Evolutionary conservation across 2,797 vertebrate genomes (phyloP), one percentile per base, ranked within the genome.

Genomic region (Ateles fusciceps): DNA sequence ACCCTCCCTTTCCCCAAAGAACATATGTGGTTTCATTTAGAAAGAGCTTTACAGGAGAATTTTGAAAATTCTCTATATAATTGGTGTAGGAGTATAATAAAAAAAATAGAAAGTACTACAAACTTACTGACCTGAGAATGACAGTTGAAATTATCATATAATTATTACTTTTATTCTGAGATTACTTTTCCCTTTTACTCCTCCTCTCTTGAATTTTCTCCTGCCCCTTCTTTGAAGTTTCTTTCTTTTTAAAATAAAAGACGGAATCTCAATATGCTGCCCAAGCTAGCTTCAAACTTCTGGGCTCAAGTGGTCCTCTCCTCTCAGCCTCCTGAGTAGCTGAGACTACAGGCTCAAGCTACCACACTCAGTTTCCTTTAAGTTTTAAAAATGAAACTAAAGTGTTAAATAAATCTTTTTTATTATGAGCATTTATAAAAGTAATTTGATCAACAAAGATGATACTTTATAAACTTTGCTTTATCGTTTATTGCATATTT

Each of bases 371-470:
- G 33, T 88, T 96, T 68, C 19, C 80, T 91, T 94, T 36, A 92
- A 74, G 52, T 57, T 79, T 92, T 61, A 64, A 88, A 81, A 96
- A 42, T 26, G 59, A 92, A 92, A 85, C 21, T 85, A 24, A 94
- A 83, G 4, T 89, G 19, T 85, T 79, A 72, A 44, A 75, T 52
- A 84, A 44, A 55, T 72, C 19, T 80, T 85, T 85, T 68, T 59
- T 21, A 64, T 80, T 89, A 13, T 39, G 68, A 90, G 39, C 50
- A 76, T 76, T 64, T 15, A 44, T 76, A 68, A 75, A 89, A 33
- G 14, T 39, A 80, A 59, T 83, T 84, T 17, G 68, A 44, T 48
- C 28, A 19, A 81, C 12, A 74, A 85, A 76, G 7, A 50, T 68
- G 57, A 85, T 68, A n/a, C 5, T 42, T 89, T 93, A 85, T 85